A percentile compares a stretch with the other conserved stretches of the same genome.
These are phyloP conservation scores for Myripristis jacobus DNA, from an alignment of 2,797 vertebrate species.

Conservation along the genomic window DNA sequence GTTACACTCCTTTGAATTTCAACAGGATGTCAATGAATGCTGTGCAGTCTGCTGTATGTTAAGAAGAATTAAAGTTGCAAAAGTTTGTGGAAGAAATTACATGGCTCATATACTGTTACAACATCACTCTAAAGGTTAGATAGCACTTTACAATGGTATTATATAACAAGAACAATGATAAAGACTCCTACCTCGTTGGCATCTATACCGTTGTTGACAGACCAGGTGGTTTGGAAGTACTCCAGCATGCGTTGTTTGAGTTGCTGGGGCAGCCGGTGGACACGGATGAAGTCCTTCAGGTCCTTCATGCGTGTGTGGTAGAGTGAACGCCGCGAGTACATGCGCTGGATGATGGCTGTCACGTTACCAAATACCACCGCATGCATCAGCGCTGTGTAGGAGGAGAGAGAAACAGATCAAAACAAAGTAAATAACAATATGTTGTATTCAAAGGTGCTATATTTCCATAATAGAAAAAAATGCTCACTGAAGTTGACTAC, in stretches of 20 bases:
- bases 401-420: background rate
- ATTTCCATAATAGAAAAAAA: background rate
- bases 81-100: constrained; percentile 13
- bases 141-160: constrained; percentile 19
- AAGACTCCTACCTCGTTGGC: constrained; percentile 88
- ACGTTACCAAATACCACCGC: constrained; percentile 97
- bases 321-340: constrained; percentile 96
- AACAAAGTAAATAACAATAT: background rate
- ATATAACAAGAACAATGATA: constrained; percentile 34
- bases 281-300: constrained; percentile 96
- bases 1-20: constrained; percentile 52
- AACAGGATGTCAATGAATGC: constrained; percentile 34
- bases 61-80: constrained; percentile 22
- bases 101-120: constrained; percentile 18
- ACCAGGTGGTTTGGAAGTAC: constrained; percentile 99
- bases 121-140: background rate
- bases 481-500: no score
- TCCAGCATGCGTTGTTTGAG: constrained; percentile 98
- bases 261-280: constrained; percentile 92
- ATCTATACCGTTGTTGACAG: constrained; percentile 96
- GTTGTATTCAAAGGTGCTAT: background rate
- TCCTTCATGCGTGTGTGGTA: constrained; percentile 98
- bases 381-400: constrained; percentile 92
- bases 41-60: constrained; percentile 13
- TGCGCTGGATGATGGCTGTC: constrained; percentile 97